phyloP scores from a whole-genome alignment of 1,140 invertebrate species.

The Pogonognathellus flavescens region DNA sequence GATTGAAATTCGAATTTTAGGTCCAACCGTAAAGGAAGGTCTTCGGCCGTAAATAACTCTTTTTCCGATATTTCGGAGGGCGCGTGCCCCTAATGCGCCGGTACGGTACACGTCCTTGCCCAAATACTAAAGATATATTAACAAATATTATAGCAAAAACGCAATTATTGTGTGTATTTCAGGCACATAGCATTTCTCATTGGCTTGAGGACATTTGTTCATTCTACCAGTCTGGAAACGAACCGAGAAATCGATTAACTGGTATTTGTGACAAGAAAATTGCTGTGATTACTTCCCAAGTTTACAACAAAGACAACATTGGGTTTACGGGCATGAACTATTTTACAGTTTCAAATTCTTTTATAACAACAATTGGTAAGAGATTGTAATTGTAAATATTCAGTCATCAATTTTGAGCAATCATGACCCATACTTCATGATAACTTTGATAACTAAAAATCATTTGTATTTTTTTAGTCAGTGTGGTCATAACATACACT shows the following conservation, averaged over 20 bases:
- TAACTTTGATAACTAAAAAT: neutral
- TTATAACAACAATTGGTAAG: neutral
- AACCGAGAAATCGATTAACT: neutral
- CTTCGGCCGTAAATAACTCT: too few relatives aligned
- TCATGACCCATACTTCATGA: neutral
- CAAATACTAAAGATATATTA: too few relatives aligned
- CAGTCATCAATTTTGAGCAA: neutral
- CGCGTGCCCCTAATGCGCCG: too few relatives aligned
- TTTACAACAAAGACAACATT: slow-evolving; percentile 24
- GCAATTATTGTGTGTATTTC: neutral
- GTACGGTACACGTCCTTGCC: too few relatives aligned
- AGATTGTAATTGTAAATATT: neutral
- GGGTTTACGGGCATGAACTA: slow-evolving; percentile 42
- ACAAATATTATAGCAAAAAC: too few relatives aligned
- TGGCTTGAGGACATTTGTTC: slow-evolving; percentile 28
- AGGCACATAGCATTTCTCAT: neutral
- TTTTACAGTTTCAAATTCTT: slow-evolving; percentile 29
- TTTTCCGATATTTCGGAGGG: too few relatives aligned
- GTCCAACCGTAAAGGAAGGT: too few relatives aligned
- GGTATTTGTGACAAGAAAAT: neutral
- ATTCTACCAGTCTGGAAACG: neutral
- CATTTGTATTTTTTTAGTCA: neutral
- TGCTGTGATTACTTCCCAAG: slow-evolving; percentile 13
- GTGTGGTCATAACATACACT: slow-evolving; percentile 29
- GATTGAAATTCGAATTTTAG: too few relatives aligned